Evolutionary conservation across 2,888 invertebrate genomes (phyloP).

Genomic region (Philereme vetulata): DNA sequence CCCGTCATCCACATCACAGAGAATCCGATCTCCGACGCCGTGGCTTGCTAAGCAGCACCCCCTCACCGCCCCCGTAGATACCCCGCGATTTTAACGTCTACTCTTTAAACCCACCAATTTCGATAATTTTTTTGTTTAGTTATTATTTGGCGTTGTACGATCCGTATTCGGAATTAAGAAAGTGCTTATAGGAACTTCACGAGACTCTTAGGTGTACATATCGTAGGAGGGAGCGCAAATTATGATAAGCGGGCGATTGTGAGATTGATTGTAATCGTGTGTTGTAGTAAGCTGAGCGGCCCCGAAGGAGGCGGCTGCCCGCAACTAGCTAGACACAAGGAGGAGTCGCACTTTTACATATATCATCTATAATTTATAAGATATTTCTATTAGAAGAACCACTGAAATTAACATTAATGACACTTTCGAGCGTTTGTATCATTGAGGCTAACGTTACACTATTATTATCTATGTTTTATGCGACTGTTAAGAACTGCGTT

Average conservation of each 20-base stretch:
- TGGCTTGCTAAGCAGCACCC: conserved; percentile 85
- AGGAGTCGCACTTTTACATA: conserved; percentile 38
- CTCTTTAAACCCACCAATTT: conserved; percentile 1
- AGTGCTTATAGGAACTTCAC: conserved; percentile 10
- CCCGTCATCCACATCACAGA: conserved; percentile 90
- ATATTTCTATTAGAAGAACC: conserved; percentile 51
- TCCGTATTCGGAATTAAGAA: conserved; percentile 13
- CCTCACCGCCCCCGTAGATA: conserved; percentile 4
- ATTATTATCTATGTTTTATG: conserved; percentile 44
- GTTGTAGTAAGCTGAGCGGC: neutral
- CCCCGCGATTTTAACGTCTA: conserved; percentile 19
- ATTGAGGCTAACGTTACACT: conserved; percentile 49
- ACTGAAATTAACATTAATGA: conserved; percentile 45
- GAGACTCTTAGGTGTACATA: conserved; percentile 52
- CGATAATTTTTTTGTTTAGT: conserved; percentile 5
- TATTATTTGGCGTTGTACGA: conserved; percentile 5
- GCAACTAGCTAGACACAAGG: neutral
- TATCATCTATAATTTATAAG: conserved; percentile 55
- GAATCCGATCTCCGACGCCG: conserved; percentile 90
- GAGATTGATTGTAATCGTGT: neutral
- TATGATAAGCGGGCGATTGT: conserved; percentile 1
- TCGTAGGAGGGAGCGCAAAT: conserved; percentile 39
- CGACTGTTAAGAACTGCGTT: conserved; percentile 43
- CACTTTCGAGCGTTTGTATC: conserved; percentile 50
- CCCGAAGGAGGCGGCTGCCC: conserved; percentile 26